These are phyloP conservation scores for Drosophila nr. medialis DNA, from an alignment of 2,888 invertebrate species.

Conservation along the genomic window DNA sequence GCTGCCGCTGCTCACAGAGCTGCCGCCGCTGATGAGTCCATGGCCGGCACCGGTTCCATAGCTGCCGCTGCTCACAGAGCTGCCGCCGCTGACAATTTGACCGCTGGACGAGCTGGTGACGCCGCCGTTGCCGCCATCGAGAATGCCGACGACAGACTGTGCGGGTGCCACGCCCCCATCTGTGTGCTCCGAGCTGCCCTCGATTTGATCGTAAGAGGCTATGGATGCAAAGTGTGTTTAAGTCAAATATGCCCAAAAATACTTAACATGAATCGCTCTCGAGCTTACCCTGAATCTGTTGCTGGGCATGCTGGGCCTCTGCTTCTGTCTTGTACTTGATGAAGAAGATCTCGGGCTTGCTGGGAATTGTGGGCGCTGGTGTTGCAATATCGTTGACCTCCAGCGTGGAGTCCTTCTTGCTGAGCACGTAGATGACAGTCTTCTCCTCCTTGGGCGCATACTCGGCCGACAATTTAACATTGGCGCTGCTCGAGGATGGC, in stretches of 20 bases:
- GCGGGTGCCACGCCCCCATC: conserved; percentile 82
- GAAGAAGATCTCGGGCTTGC: conserved; percentile 84
- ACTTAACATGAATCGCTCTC: background rate
- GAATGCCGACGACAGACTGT: conserved; percentile 81
- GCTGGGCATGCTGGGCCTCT: conserved; percentile 83
- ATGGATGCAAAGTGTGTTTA: background rate
- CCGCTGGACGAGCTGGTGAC: conserved; percentile 9
- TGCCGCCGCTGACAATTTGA: conserved; percentile 13
- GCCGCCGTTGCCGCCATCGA: conserved; percentile 60
- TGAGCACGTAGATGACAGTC: conserved; percentile 84
- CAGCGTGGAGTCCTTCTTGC: conserved; percentile 81
- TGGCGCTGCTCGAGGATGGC: conserved; percentile 76
- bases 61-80: conserved; percentile 12
- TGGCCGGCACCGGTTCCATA: conserved; percentile 17
- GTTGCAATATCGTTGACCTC: conserved; percentile 82
- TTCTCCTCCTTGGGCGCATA: conserved; percentile 83
- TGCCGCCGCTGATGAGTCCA: conserved; percentile 11
- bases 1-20: conserved; percentile 12
- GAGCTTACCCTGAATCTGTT: conserved; percentile 81
- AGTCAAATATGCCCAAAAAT: background rate
- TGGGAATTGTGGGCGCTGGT: conserved; percentile 82
- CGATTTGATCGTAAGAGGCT: conserved; percentile 83
- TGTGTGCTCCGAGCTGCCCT: conserved; percentile 81
- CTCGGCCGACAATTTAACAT: conserved; percentile 79
- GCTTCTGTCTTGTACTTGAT: conserved; percentile 84